phyloP scores from a whole-genome alignment of 2,888 invertebrate genomes.

The Tuta absoluta region DNA sequence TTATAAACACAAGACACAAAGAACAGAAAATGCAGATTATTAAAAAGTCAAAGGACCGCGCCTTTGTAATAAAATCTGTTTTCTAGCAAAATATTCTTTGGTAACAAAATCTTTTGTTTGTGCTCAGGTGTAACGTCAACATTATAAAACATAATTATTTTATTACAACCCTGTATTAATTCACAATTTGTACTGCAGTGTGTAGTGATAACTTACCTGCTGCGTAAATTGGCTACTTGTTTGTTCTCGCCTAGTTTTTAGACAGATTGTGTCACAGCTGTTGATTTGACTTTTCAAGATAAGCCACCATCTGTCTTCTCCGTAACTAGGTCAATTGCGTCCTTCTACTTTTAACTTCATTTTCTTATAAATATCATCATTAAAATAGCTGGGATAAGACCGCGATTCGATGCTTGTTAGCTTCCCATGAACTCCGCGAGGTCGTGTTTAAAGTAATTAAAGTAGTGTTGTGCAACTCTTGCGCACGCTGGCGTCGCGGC shows the following conservation, averaged over 20 bases:
- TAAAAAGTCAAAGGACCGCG: background rate
- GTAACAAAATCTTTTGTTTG: too few species aligned
- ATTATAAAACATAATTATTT: background rate
- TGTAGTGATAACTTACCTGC: conserved; percentile 6
- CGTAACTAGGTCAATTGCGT: conserved; percentile 26
- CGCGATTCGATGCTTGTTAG: conserved; percentile 1
- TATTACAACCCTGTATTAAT: background rate
- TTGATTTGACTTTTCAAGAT: conserved; percentile 28
- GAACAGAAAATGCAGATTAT: background rate
- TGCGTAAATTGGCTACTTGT: conserved; percentile 9
- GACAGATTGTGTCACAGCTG: conserved; percentile 27
- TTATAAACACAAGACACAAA: background rate
- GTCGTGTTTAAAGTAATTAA: conserved; percentile 13
- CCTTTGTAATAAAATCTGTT: background rate
- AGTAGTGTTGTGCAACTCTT: conserved; percentile 45
- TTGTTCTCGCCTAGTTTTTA: conserved; percentile 13
- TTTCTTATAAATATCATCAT: conserved; percentile 8
- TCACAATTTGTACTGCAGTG: conserved; percentile 8
- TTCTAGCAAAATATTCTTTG: too few species aligned
- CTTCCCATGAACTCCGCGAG: conserved; percentile 24
- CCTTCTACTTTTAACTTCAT: conserved; percentile 3
- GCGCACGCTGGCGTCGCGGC: conserved; percentile 35
- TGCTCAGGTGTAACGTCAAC: background rate
- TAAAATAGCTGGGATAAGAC: background rate
- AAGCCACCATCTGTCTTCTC: conserved; percentile 24